Evolutionary conservation across 1,140 invertebrate species (phyloP).

Genomic region (Tetragonula clypearis): DNA sequence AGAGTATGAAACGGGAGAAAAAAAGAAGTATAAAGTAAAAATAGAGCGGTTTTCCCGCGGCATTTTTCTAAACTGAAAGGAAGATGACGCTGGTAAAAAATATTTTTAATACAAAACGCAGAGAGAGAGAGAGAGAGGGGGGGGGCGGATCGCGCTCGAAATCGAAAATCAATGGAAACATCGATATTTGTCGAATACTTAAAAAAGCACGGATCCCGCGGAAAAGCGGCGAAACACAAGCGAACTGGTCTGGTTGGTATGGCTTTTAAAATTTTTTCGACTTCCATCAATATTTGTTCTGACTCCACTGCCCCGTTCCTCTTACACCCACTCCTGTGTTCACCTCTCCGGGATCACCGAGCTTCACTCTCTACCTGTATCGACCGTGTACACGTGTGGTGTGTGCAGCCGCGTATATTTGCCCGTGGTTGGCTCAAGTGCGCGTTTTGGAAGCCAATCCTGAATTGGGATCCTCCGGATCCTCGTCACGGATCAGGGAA

Average conservation of each 20-base stretch:
- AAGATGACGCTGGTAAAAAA: neutral
- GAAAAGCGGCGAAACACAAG: constrained; percentile 46
- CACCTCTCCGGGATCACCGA: constrained; percentile 31
- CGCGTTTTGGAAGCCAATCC: constrained; percentile 59
- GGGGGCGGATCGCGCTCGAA: neutral
- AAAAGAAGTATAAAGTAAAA: neutral
- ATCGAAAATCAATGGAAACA: constrained; percentile 38
- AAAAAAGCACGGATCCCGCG: constrained; percentile 31
- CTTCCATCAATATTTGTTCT: constrained; percentile 66
- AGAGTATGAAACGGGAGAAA: neutral
- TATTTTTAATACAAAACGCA: neutral
- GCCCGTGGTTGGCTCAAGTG: constrained; percentile 46
- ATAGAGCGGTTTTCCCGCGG: neutral
- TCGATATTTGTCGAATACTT: constrained; percentile 52
- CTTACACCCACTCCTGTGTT: constrained; percentile 2
- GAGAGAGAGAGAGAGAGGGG: neutral
- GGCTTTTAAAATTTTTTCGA: constrained; percentile 68
- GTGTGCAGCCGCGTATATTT: constrained; percentile 47
- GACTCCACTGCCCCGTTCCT: constrained; percentile 32
- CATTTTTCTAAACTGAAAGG: neutral
- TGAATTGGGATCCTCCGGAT: constrained; percentile 33
- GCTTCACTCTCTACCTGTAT: constrained; percentile 46
- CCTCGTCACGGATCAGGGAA: constrained; percentile 48
- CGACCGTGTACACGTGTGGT: constrained; percentile 54
- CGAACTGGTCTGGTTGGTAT: neutral